Conservation (phyloP, 1,140 invertebrate genomes). For the Lerema accius region DNA sequence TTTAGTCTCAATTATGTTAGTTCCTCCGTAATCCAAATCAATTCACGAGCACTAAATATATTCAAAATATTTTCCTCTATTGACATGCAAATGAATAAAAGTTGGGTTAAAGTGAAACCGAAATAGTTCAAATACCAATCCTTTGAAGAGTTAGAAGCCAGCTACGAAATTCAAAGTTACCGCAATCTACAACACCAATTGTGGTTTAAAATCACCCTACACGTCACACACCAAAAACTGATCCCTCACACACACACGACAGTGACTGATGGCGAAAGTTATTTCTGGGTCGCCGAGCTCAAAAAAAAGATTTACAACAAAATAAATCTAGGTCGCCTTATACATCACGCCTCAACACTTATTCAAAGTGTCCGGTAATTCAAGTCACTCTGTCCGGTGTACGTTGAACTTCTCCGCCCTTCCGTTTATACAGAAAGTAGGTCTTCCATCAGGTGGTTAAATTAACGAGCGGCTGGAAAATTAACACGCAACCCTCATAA, state of each 20-base stretch:
- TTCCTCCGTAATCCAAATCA: too few species aligned
- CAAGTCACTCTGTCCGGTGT: background rate
- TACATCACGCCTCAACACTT: constrained; percentile 2
- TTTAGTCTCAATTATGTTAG: too few species aligned
- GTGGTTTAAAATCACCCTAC: too few species aligned
- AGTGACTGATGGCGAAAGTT: background rate
- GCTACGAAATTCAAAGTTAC: too few species aligned
- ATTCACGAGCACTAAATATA: too few species aligned
- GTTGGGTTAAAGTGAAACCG: too few species aligned
- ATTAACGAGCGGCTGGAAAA: constrained; percentile 12
- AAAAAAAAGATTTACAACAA: background rate
- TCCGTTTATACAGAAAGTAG: background rate
- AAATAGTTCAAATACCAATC: too few species aligned
- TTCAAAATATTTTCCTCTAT: too few species aligned
- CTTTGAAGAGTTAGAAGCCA: too few species aligned
- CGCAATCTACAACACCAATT: too few species aligned
- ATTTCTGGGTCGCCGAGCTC: background rate
- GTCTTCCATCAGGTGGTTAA: background rate
- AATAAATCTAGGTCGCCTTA: background rate
- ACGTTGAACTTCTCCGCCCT: constrained; percentile 4
- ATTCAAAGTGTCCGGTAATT: constrained; percentile 22
- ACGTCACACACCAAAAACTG: background rate
- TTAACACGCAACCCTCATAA: constrained; percentile 26
- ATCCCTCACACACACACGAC: background rate
- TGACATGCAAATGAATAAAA: too few species aligned